phyloP scores from a whole-genome alignment of 2,113 vertebrate genomes.

The Danionella cerebrum region DNA sequence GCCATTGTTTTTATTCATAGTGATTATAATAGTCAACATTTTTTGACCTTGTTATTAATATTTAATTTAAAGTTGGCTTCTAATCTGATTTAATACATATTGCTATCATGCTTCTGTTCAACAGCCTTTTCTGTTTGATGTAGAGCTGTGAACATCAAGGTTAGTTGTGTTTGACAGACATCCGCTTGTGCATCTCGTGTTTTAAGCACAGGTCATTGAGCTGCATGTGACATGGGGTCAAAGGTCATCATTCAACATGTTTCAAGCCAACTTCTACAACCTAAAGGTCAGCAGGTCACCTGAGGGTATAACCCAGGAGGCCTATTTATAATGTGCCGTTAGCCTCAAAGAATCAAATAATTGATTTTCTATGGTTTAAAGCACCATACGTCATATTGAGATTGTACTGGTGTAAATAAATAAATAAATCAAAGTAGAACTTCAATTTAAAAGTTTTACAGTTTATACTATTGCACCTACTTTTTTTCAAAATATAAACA shows the following conservation, averaged over 20 bases:
- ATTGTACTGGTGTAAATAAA: too few relatives aligned
- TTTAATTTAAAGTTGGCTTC: background rate
- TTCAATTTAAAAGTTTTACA: too few relatives aligned
- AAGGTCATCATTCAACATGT: background rate
- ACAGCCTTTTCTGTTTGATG: background rate
- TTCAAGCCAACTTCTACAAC: background rate
- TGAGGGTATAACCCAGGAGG: background rate
- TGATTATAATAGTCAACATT: too few relatives aligned
- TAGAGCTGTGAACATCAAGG: background rate
- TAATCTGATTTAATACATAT: background rate
- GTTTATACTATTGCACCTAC: too few relatives aligned
- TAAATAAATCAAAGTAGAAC: too few relatives aligned
- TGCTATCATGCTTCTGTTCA: background rate
- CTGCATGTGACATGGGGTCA: background rate
- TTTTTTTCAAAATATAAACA: too few relatives aligned
- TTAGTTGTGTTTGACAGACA: background rate
- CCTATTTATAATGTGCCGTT: slow-evolving; percentile 13
- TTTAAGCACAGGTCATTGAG: background rate
- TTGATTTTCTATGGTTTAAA: background rate
- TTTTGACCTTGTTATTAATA: too few relatives aligned
- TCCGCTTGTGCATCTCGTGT: slow-evolving; percentile 1
- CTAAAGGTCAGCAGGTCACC: background rate
- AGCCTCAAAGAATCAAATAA: background rate
- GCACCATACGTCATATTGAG: background rate
- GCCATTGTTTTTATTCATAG: too few relatives aligned